Base-by-base conservation (phyloP, 1,140 invertebrate species). In the Galleria mellonella region DNA sequence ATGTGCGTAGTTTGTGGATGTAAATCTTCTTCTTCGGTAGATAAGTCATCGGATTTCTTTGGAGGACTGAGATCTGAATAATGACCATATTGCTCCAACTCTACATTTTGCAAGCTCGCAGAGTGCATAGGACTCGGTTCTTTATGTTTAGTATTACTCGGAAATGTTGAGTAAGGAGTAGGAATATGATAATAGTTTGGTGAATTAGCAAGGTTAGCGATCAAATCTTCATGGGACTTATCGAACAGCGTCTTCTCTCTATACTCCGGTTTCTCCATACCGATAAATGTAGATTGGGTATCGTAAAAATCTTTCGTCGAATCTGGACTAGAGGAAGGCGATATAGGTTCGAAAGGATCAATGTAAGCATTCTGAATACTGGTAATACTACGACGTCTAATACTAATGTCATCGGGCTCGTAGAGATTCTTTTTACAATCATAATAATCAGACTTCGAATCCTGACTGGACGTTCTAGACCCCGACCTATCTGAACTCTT, bases 221-320 rank as follows among this genome's bases (percentile, higher is more conserved):
- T 82, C 47, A 91, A 51, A 61, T 88, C 86, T 51, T 89, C 88
- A 43, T 89, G 88, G 3, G 88, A 89, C 46, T 89, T 89, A 33
- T 78, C 82, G 38, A 82, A 82, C 4, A 88, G 64, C 0, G 65
- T 76, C 53, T 65, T 83, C 48, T 83, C 77, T 14, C 65, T 66
- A 63, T 82, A 82, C 39, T 87, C 83, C 1, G 73, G 73, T 50
- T 75, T 77, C 43, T 87, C 83, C 62, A 75, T 77, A 7, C 64
- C 59, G 15, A 78, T 75, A 47, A 86, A 87, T 9, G 73, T 82
- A 1, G 82, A 60, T 48, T 88, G 88, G 9, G 86, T 87, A 56
- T 91, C 90, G 46, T 88, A 90, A 55, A 89, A 90, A 56, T 91
- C 90, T 62, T 89, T 90, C 47, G 87, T 89, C 0, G 90, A 91